These are phyloP conservation scores for Penaeus chinensis DNA, from an alignment of 1,140 invertebrate species.

Conservation along the genomic window DNA sequence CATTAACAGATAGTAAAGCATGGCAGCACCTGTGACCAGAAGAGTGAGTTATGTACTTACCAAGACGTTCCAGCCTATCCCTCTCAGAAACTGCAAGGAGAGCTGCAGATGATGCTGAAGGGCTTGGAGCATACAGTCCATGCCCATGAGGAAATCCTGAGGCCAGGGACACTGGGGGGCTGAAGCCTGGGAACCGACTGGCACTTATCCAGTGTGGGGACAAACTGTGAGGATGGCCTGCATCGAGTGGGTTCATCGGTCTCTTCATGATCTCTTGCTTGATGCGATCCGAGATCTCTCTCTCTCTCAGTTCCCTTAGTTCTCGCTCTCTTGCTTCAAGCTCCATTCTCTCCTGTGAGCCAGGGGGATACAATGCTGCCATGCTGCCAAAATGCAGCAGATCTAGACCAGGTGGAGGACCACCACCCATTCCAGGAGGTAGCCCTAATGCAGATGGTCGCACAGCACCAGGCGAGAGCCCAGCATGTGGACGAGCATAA, in stretches of 20 bases:
- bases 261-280: conserved; percentile 86
- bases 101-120: conserved; percentile 70
- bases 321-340: conserved; percentile 76
- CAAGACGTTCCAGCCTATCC: conserved; percentile 84
- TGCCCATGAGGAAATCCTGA: conserved; percentile 71
- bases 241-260: conserved; percentile 70
- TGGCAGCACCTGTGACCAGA: too few species aligned
- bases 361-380: conserved; percentile 69
- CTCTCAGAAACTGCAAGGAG: conserved; percentile 83
- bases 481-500: conserved; percentile 89
- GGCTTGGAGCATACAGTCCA: conserved; percentile 70
- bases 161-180: conserved; percentile 71
- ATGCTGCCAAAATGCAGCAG: conserved; percentile 68
- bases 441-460: conserved; percentile 69
- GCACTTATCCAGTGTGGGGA: conserved; percentile 61
- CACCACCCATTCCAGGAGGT: conserved; percentile 71
- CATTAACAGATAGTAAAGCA: conserved; percentile 26
- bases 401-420: conserved; percentile 75
- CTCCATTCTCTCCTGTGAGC: conserved; percentile 80
- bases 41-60: conserved; percentile 68
- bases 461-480: conserved; percentile 80
- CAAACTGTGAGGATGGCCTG: conserved; percentile 67
- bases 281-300: conserved; percentile 83
- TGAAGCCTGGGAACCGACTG: conserved; percentile 64
- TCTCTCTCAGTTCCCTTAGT: conserved; percentile 81